Evolutionary conservation across 1,140 invertebrate genomes (phyloP).

Genomic region (Theocolax elegans): DNA sequence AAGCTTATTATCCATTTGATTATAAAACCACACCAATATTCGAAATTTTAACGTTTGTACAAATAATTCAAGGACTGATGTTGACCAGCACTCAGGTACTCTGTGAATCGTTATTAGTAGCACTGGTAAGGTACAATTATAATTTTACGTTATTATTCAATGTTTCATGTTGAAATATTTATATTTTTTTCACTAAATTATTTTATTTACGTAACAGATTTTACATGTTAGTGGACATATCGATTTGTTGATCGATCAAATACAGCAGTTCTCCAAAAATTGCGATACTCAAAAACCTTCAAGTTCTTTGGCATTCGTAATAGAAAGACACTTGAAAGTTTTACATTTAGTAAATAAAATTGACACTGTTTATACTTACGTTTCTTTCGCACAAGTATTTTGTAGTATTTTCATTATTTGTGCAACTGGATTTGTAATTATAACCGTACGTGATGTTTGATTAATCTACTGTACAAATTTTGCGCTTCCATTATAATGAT

Average conservation of each 20-base stretch:
- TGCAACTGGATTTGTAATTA: constrained; percentile 3
- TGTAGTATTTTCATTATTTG: constrained; percentile 17
- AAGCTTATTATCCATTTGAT: constrained; percentile 17
- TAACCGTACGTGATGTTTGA: constrained; percentile 11
- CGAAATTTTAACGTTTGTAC: not conserved
- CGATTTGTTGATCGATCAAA: not conserved
- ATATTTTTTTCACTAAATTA: not conserved
- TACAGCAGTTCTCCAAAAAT: not conserved
- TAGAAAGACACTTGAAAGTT: not conserved
- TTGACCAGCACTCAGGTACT: not conserved
- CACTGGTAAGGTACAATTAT: constrained; percentile 4
- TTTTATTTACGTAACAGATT: not conserved
- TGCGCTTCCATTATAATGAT: too few species aligned
- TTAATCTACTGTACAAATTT: too few species aligned
- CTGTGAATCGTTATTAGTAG: not conserved
- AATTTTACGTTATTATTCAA: not conserved
- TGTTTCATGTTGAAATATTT: not conserved
- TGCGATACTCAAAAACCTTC: not conserved
- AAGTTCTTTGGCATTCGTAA: not conserved
- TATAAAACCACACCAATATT: constrained; percentile 5
- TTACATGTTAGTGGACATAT: not conserved
- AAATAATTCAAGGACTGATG: not conserved
- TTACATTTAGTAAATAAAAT: constrained; percentile 18
- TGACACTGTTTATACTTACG: constrained; percentile 3
- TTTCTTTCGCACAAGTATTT: constrained; percentile 13